Evolutionary conservation across 2,888 invertebrate genomes (phyloP).

Genomic region (Eupithecia vulgata): DNA sequence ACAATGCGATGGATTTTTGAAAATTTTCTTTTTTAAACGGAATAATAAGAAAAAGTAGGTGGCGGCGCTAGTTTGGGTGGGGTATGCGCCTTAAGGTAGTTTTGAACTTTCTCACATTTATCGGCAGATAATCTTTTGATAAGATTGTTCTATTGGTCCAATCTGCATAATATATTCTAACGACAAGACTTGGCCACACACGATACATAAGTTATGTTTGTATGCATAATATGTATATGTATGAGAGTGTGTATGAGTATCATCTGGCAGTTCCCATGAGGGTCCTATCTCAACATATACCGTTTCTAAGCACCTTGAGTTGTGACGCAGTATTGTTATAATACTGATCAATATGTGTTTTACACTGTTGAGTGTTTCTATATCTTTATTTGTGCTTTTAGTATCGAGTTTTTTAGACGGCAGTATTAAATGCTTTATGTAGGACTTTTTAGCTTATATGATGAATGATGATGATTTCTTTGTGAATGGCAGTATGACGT

Average conservation of each 20-base stretch:
- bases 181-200: slow-evolving; percentile 13
- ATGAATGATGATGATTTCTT: too few species aligned
- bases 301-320: slow-evolving; percentile 13
- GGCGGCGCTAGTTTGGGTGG: too few species aligned
- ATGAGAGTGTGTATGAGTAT: not conserved
- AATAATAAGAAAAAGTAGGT: too few species aligned
- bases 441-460: too few species aligned
- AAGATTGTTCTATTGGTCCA: not conserved
- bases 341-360: slow-evolving; percentile 8
- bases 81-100: too few species aligned
- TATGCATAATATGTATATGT: not conserved
- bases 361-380: not conserved
- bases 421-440: not conserved
- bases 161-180: slow-evolving; percentile 13
- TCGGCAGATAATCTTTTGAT: not conserved
- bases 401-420: not conserved
- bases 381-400: slow-evolving; percentile 5
- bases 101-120: not conserved
- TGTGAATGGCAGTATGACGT: too few species aligned
- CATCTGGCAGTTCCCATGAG: slow-evolving; percentile 11
- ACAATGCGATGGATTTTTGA: too few species aligned
- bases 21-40: too few species aligned
- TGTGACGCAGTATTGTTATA: slow-evolving; percentile 7
- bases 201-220: slow-evolving; percentile 10
- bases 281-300: slow-evolving; percentile 31